Percentiles rank a stretch among this genome's conserved stretches.
These are phyloP conservation scores for Mionectes macconnelli DNA, from an alignment of 2,113 vertebrate species.

Conservation along the genomic window DNA sequence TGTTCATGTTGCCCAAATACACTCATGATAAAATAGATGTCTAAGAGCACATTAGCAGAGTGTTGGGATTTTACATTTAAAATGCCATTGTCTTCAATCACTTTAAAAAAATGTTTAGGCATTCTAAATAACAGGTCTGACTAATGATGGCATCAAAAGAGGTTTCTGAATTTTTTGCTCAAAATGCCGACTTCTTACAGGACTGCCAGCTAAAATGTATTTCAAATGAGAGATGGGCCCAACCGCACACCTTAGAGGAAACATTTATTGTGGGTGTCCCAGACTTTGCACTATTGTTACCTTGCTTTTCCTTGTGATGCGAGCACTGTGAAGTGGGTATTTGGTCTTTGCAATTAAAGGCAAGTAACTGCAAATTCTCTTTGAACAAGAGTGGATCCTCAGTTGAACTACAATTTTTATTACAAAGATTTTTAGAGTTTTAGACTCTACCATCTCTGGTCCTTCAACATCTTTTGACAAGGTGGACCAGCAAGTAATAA, in stretches of 20 bases:
- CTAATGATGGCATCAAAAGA: neutral
- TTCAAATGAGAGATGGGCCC: neutral
- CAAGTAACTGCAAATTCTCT: neutral
- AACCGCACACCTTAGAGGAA: neutral
- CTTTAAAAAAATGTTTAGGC: neutral
- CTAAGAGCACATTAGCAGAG: constrained; percentile 1
- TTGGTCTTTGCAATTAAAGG: neutral
- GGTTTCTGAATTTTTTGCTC: neutral
- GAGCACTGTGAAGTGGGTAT: neutral
- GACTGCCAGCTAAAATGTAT: neutral
- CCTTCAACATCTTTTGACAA: neutral
- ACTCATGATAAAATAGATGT: neutral
- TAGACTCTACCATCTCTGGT: neutral
- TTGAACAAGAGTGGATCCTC: neutral
- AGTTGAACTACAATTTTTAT: neutral
- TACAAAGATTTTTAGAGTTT: neutral
- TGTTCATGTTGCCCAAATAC: neutral
- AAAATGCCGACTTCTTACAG: neutral
- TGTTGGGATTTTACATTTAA: neutral
- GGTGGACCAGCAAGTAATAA: neutral
- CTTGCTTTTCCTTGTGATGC: neutral
- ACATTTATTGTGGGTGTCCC: neutral
- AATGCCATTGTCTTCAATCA: constrained; percentile 24
- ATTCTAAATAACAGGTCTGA: neutral
- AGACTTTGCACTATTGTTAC: accelerated